Base-by-base conservation (phyloP, 2,888 invertebrate genomes). In the Omphaloscelis lunosa region DNA sequence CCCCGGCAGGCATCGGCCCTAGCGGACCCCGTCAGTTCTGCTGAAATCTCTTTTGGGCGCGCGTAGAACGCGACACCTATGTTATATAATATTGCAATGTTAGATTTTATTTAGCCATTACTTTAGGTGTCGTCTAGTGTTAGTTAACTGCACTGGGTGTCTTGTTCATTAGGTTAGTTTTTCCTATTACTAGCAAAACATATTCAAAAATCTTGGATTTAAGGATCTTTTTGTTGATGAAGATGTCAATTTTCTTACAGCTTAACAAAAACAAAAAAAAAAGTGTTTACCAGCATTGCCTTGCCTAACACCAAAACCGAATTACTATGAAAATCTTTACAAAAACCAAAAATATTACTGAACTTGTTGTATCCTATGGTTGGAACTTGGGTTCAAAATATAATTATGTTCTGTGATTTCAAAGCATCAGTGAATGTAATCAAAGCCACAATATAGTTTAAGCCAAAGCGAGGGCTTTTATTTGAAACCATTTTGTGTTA, bases 391-490 rank as follows among this genome's bases (percentile, higher is more conserved):
- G 29, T 9, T 69, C 17, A 61, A 69, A 67, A n/a, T n/a, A n/a
- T n/a, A n/a, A n/a, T n/a, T 66, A 51, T 74, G 29, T 59, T 45
- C 79, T 67, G 59, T 56, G 9, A 82, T 72, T 72, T 58, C 15
- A 8, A 80, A 79, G 56, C 62, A 29, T 74, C 67, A 63, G 70
- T 59, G 61, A 72, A 75, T 65, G 58, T 80, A 84, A 82, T 80
- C 82, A 85, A 62, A 76, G 34, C 63, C 61, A 77, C 74, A 74
- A 76, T 80, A 73, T 72, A 86, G 80, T 87, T 79, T 63, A 58
- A 8, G 39, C 41, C n/a, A 77, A 71, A 65, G 65, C 58, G 61
- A 80, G 39, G 29, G 62, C 65, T 85, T 85, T 83, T 76, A 75
- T 77, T 83, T 39, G 34, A 65, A 68, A 79, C 68, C 74, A 84